Conservation (phyloP, 2,888 invertebrate genomes). For the Linnaemya vulpina region DNA sequence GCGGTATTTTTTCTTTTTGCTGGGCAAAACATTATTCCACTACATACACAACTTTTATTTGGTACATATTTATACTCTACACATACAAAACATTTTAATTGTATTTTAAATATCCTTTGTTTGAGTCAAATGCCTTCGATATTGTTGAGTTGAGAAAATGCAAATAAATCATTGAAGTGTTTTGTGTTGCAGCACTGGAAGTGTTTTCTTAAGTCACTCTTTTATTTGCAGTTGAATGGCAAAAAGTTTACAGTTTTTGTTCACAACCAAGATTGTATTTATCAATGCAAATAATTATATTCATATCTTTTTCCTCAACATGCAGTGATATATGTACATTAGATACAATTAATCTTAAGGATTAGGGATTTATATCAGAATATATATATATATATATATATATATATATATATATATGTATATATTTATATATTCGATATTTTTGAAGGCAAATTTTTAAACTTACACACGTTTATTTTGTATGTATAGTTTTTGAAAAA, state of each 20-base stretch:
- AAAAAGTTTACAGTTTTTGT: conserved; percentile 8
- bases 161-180: conserved; percentile 63
- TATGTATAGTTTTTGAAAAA: too few relatives aligned
- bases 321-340: background rate
- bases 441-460: too few relatives aligned
- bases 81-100: conserved; percentile 34
- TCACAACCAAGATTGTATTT: conserved; percentile 28
- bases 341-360: background rate
- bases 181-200: conserved; percentile 34
- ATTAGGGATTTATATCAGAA: background rate
- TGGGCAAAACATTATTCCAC: conserved; percentile 25
- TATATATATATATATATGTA: background rate
- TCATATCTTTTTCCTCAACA: background rate
- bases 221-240: conserved; percentile 18
- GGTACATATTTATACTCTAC: background rate
- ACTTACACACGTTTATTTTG: too few relatives aligned
- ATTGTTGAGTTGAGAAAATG: conserved; percentile 40
- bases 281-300: background rate
- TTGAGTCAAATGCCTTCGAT: background rate
- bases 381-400: background rate
- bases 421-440: background rate
- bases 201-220: conserved; percentile 10
- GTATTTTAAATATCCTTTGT: conserved; percentile 32
- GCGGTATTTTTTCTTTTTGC: background rate
- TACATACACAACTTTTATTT: background rate